Evolutionary conservation across 2,113 vertebrate species (phyloP), one percentile per base, ranked within the genome.

Genomic region (Monarcha castaneiventris): DNA sequence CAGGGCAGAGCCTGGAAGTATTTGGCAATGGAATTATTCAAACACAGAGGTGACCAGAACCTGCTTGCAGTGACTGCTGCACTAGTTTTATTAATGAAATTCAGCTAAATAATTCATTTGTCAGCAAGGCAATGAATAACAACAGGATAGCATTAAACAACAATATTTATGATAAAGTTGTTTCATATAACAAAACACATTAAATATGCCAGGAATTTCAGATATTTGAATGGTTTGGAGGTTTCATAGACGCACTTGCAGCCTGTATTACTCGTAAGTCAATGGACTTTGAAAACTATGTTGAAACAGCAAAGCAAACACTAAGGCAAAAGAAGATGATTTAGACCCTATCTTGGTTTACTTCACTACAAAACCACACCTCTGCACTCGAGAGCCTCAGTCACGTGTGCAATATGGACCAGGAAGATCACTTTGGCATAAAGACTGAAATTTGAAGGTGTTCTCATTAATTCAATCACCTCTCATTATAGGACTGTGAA

Each of bases 271-370:
- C 56, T 87, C 21, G 14, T n/a, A 94, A 84, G 66, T 72, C 69
- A 94, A 27, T 16, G 56, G 73, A 82, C 84, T 92, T 93, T 55
- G 93, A 94, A 82, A 96, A 49, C n/a, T 16, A 7, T 94, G 91
- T 89, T 68, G 84, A 89, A 95, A 91, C 33, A 89, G 30, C 85
- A 93, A 90, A 86, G 75, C 58, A 94, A 95, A 94, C 66, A 79
- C 20, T 44, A 73, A 84, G 29, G 77, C 66, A 94, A 94, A 79
- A 73, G 69, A 52, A 91, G 66, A 69, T 66, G 44, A 75, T 82
- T 92, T 91, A 84, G 66, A 61, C 17, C 8, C 33, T 91, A 0
- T 74, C 56, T 78, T 69, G 35, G 25, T 67, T 94, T 90, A 44
- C 48, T 75, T 78, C 77, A 61, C 44, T 61, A 41, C 58, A 64